phyloP scores from a whole-genome alignment of 92 coral and sea anemone genomes.

The Umimayanthus kanabou region DNA sequence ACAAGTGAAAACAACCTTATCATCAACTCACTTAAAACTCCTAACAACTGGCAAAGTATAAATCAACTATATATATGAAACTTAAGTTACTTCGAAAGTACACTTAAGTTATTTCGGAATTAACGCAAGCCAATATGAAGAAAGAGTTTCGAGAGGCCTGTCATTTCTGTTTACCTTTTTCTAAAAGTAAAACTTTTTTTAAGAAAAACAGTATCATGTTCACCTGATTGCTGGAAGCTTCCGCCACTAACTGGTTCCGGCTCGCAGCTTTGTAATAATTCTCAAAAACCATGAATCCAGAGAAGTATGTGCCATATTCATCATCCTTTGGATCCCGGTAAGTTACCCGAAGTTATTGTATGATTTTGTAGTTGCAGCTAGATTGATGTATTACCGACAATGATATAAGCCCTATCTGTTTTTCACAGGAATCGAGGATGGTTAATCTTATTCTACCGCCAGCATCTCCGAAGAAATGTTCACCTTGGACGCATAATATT shows the following conservation, averaged over 20 bases:
- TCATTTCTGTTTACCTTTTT: neutral
- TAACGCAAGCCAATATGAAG: neutral
- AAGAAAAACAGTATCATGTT: neutral
- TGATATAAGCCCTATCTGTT: neutral
- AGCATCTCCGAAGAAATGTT: neutral
- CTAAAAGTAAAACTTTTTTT: neutral
- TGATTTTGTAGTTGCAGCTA: neutral
- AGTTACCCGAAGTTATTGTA: neutral
- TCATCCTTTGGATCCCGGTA: neutral
- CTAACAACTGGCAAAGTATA: neutral
- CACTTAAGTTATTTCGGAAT: neutral
- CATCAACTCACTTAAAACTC: neutral
- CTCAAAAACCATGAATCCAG: neutral
- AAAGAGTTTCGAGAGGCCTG: neutral
- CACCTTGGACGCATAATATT: neutral
- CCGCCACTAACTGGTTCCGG: too few species aligned
- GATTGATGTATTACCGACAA: slow-evolving; percentile 1
- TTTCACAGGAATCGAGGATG: neutral
- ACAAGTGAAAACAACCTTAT: neutral
- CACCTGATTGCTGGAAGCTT: too few species aligned
- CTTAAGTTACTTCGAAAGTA: neutral
- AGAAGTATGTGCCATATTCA: neutral
- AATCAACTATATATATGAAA: neutral
- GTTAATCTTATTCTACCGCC: neutral
- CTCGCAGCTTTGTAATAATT: neutral